Evolutionary conservation across 2,113 vertebrate genomes (phyloP), one percentile per base, ranked within the genome.

Genomic region (Condylura cristata): DNA sequence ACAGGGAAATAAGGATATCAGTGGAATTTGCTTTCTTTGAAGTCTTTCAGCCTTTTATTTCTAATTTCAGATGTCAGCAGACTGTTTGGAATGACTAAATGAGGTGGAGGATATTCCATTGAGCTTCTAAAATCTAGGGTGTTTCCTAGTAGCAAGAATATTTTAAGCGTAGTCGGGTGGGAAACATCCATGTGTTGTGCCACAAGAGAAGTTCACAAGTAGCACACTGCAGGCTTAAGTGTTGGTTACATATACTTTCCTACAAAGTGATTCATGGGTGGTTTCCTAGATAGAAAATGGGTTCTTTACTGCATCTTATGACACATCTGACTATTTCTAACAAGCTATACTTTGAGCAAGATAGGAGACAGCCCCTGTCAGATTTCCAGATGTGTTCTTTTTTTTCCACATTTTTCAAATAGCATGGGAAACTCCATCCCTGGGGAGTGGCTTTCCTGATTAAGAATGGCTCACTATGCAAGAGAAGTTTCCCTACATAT

Each of bases 51-150:
- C 39, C 30, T 22, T 17, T 34, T 95, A 86, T 41, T 86, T 98
- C 82, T 96, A 96, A 97, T 97, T 98, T 97, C 93, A 61, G 83
- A 91, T 89, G 48, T 91, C 16, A 92, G 44, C 51, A 76, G 89
- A 17, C 44, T 81, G 56, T 84, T 87, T 71, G 91, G 81, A 70
- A 91, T 70, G 56, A 87, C 86, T 93, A 58, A 92, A 76, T 11
- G 44, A 93, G 68, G 80, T 84, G 82, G 37, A 84, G 86, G 71
- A 75, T 81, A 30, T 65, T 94, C 68, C 2, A 32, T 32, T 88
- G 91, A 91, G 82, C 94, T 48, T 26, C 92, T 89, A 70, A 65
- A 93, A 87, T 81, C 56, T 70, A 37, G 75, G 87, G 22, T 81
- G 78, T 96, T 91, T 56, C 86, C 95, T 28, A 32, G 71, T 63